These are phyloP conservation scores for Balanococcus diminutus DNA, from an alignment of 2,888 invertebrate genomes.

Conservation along the genomic window DNA sequence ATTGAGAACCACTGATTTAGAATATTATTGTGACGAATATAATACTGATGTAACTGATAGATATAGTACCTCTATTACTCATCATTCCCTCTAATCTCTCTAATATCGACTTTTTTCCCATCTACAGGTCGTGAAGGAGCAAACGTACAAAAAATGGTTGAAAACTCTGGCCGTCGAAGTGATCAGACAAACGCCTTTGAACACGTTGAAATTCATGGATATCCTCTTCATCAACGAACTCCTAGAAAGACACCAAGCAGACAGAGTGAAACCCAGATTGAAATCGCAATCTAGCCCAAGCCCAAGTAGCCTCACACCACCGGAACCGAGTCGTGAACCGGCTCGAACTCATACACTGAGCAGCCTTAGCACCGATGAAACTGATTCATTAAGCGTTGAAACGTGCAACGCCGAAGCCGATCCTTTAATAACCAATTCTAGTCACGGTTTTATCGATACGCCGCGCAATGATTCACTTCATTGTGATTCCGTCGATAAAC, in stretches of 20 bases:
- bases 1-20: too few species aligned
- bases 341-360: not conserved
- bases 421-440: conserved; percentile 8
- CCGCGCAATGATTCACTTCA: conserved; percentile 4
- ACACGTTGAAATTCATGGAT: conserved; percentile 68
- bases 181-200: conserved; percentile 75
- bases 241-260: conserved; percentile 31
- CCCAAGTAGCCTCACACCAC: not conserved
- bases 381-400: not conserved
- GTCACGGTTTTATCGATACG: conserved; percentile 31
- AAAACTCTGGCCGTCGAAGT: conserved; percentile 76
- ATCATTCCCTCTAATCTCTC: not conserved
- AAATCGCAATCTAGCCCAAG: not conserved
- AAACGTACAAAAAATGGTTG: conserved; percentile 76
- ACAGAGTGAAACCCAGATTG: not conserved
- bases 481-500: conserved; percentile 4
- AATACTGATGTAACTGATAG: not conserved
- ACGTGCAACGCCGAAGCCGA: not conserved
- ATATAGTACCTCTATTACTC: not conserved
- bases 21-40: not conserved
- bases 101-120: not conserved
- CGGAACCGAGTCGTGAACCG: not conserved
- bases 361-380: not conserved
- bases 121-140: conserved; percentile 71
- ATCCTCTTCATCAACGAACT: conserved; percentile 69